Percentiles rank a stretch among this genome's conserved stretches.
phyloP scores from a whole-genome alignment of 2,888 invertebrate species.

The Cosmopolites sordidus region DNA sequence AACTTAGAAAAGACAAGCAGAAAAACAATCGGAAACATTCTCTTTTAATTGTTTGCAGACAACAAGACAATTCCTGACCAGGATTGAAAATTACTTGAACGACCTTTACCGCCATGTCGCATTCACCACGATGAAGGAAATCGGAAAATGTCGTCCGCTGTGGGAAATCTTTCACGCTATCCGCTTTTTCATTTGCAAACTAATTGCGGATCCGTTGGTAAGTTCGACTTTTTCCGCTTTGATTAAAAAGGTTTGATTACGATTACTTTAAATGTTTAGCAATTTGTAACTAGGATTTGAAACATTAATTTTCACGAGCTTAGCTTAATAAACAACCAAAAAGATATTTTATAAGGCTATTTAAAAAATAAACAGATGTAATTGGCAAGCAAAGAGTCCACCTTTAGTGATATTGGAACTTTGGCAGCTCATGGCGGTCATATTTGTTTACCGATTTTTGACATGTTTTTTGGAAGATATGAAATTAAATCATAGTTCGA shows the following conservation, averaged over 20 bases:
- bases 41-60: slow-evolving; percentile 21
- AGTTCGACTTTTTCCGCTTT: slow-evolving; percentile 32
- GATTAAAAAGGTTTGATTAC: too few relatives aligned
- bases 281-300: too few relatives aligned
- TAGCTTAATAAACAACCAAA: too few relatives aligned
- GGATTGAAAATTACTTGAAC: slow-evolving; percentile 51
- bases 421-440: too few relatives aligned
- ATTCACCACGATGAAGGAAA: slow-evolving; percentile 57
- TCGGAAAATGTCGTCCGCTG: slow-evolving; percentile 68
- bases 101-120: slow-evolving; percentile 58
- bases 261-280: too few relatives aligned
- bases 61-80: slow-evolving; percentile 30
- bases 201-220: slow-evolving; percentile 64
- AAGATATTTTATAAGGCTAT: too few relatives aligned
- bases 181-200: slow-evolving; percentile 59
- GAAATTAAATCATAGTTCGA: too few relatives aligned
- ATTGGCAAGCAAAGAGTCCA: too few relatives aligned
- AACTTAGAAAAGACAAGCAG: not conserved
- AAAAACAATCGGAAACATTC: not conserved
- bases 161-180: slow-evolving; percentile 66
- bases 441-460: too few relatives aligned
- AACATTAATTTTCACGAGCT: not conserved
- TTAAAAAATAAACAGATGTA: too few relatives aligned
- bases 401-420: too few relatives aligned
- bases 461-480: too few relatives aligned